These are phyloP conservation scores for Onychomys arenicola DNA, from an alignment of 2,797 vertebrate genomes.

Conservation along the genomic window DNA sequence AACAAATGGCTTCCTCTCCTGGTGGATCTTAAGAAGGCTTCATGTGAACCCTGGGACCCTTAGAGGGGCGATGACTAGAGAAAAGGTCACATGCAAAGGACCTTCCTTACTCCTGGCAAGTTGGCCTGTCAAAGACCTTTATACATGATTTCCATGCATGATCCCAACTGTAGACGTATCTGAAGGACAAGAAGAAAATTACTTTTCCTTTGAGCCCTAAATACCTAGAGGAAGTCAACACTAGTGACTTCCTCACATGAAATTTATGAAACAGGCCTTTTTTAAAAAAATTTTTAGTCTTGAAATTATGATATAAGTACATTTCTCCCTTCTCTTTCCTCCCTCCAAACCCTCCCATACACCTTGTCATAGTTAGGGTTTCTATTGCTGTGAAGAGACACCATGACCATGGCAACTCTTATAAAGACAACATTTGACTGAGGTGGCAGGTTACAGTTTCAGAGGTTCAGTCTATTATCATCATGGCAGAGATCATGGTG, in stretches of 20 bases:
- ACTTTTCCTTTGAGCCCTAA: background rate
- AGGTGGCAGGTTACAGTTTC: background rate
- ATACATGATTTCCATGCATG: background rate
- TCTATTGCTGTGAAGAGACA: background rate
- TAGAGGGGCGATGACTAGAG: background rate
- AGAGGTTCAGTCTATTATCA: background rate
- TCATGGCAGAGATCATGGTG: background rate
- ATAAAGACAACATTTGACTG: background rate
- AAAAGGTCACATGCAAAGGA: background rate
- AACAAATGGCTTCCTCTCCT: no score
- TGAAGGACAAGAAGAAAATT: background rate
- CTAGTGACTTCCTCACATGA: conserved; percentile 2
- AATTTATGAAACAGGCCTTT: conserved; percentile 28
- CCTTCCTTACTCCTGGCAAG: background rate
- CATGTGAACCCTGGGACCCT: background rate
- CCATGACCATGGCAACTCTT: background rate
- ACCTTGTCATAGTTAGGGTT: background rate
- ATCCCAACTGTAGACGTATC: background rate
- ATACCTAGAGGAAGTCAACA: background rate
- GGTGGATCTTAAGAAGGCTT: background rate
- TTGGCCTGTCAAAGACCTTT: background rate
- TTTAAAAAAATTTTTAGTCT: background rate
- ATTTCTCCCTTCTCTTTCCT: background rate
- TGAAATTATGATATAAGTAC: background rate
- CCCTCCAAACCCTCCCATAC: background rate